These are phyloP conservation scores for Galago senegalensis DNA, from an alignment of 2,797 vertebrate genomes.

Conservation along the genomic window DNA sequence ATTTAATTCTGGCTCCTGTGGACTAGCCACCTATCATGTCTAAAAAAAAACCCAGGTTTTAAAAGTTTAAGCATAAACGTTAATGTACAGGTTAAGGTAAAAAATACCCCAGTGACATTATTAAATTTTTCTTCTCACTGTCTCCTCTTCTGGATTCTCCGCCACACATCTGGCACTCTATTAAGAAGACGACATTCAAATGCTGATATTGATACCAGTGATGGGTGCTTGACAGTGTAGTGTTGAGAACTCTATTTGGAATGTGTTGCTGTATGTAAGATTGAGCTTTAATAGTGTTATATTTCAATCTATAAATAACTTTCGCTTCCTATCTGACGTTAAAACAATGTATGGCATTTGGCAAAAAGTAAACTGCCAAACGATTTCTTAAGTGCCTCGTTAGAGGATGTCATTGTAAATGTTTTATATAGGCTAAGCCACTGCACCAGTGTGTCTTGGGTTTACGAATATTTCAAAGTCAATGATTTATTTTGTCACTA, in stretches of 20 bases:
- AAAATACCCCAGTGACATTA: slow-evolving; percentile 69
- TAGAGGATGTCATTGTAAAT: slow-evolving; percentile 82
- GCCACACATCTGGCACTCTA: slow-evolving; percentile 68
- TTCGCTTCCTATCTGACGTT: slow-evolving; percentile 77
- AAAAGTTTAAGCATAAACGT: slow-evolving; percentile 66
- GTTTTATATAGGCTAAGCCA: slow-evolving; percentile 77
- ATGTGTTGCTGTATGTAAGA: slow-evolving; percentile 85
- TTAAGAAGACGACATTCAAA: slow-evolving; percentile 72
- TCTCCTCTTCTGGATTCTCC: slow-evolving; percentile 50
- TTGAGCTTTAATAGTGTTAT: slow-evolving; percentile 87
- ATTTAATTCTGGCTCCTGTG: neutral
- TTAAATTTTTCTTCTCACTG: slow-evolving; percentile 69
- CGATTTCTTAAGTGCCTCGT: slow-evolving; percentile 85
- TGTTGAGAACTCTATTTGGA: slow-evolving; percentile 86
- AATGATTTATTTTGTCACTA: slow-evolving; percentile 78
- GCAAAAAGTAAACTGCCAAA: slow-evolving; percentile 81
- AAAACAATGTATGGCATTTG: slow-evolving; percentile 85
- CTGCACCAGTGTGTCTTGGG: slow-evolving; percentile 66
- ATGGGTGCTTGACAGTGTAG: slow-evolving; percentile 86
- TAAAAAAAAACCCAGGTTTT: neutral
- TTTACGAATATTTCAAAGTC: slow-evolving; percentile 71
- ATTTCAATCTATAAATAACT: slow-evolving; percentile 83
- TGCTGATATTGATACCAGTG: slow-evolving; percentile 55
- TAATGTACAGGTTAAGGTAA: slow-evolving; percentile 76
- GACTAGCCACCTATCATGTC: neutral